Evolutionary conservation across 2,888 invertebrate genomes (phyloP).

Genomic region (Proisotoma minuta): DNA sequence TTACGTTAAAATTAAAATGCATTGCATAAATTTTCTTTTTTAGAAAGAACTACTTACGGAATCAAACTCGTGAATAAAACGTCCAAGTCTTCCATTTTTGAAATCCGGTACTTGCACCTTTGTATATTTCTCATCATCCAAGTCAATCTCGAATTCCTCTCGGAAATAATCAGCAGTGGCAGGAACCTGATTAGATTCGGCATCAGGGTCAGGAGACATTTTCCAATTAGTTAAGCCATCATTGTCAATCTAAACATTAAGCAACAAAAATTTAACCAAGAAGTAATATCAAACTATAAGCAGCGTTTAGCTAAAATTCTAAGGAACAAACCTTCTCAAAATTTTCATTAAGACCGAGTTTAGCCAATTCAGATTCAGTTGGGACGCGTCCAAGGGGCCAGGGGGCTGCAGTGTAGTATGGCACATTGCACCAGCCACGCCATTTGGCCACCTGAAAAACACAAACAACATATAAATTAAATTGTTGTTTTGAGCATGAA

Average conservation of each 20-base stretch:
- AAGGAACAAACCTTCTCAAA: too few species aligned
- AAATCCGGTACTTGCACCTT: constrained; percentile 82
- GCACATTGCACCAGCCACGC: constrained; percentile 66
- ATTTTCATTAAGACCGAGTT: too few species aligned
- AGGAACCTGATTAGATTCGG: constrained; percentile 30
- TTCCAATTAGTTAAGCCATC: constrained; percentile 42
- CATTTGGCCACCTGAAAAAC: constrained; percentile 60
- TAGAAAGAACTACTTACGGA: constrained; percentile 49
- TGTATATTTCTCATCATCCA: constrained; percentile 57
- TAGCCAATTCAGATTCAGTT: too few species aligned
- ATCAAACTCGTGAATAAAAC: constrained; percentile 89
- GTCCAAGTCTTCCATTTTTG: constrained; percentile 71
- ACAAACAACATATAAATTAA: too few species aligned
- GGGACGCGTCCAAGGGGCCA: constrained; percentile 29
- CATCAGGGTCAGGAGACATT: constrained; percentile 37
- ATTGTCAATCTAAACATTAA: constrained; percentile 39
- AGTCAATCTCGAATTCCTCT: constrained; percentile 75
- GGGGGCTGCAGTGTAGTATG: constrained; percentile 52
- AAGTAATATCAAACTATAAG: too few species aligned
- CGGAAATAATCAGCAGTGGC: constrained; percentile 57
- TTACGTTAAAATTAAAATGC: not conserved
- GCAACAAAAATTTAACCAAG: too few species aligned
- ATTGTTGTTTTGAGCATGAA: too few species aligned
- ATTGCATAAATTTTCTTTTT: not conserved
- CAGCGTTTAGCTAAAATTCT: too few species aligned